Evolutionary conservation across 2,797 vertebrate species (phyloP).

Genomic region (Rhinella marina): DNA sequence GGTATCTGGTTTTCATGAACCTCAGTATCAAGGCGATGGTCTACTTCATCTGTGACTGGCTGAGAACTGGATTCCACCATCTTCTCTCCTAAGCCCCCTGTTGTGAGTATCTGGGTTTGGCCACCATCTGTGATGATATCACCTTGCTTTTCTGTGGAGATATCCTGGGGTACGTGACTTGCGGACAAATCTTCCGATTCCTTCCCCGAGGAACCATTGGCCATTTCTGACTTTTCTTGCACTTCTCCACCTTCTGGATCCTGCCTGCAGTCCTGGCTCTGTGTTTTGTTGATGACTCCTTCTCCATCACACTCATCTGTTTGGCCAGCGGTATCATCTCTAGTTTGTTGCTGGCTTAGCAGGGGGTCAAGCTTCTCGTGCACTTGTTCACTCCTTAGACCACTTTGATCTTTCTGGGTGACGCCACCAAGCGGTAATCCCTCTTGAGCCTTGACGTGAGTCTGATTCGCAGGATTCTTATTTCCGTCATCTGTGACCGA

Average conservation of each 20-base stretch:
- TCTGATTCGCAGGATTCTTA: not conserved
- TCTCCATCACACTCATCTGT: not conserved
- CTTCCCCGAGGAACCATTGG: not conserved
- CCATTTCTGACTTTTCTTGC: constrained; percentile 23
- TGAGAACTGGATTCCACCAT: constrained; percentile 83
- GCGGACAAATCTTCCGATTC: constrained; percentile 78
- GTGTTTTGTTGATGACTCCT: not conserved
- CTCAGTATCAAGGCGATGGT: not conserved
- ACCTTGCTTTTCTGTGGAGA: constrained; percentile 83
- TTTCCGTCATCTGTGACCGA: rapidly evolving
- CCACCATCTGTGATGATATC: constrained; percentile 70
- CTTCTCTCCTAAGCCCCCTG: constrained; percentile 75
- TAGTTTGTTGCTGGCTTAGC: not conserved
- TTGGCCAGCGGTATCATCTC: not conserved
- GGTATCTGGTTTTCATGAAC: not conserved
- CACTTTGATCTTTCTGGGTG: rapidly evolving
- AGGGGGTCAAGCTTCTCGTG: not conserved
- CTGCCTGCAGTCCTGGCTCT: not conserved
- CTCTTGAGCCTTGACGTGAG: rapidly evolving
- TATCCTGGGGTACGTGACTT: constrained; percentile 79
- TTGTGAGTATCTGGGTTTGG: rapidly evolving
- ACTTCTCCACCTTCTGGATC: constrained; percentile 36
- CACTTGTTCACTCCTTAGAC: rapidly evolving
- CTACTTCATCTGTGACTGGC: constrained; percentile 66
- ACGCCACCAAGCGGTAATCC: not conserved